A percentile compares a stretch with the other conserved stretches of the same genome.
phyloP scores from a whole-genome alignment of 2,797 vertebrate species.

The Pampus argenteus region DNA sequence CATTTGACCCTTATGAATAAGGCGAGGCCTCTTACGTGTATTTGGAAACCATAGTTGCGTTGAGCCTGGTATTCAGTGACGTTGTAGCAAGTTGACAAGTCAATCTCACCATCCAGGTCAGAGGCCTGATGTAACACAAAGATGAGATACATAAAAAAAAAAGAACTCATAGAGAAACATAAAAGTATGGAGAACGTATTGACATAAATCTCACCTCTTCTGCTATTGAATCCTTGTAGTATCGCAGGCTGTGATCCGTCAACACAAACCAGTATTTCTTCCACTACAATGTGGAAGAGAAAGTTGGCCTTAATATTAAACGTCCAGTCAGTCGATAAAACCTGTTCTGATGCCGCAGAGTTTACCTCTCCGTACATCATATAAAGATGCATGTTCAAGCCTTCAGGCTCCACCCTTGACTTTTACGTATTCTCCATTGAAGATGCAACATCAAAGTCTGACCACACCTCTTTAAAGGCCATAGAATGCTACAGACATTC shows the following conservation, averaged over 20 bases:
- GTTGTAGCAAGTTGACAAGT: constrained; percentile 85
- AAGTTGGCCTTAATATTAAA: neutral
- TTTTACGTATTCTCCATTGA: constrained; percentile 63
- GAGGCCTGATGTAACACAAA: constrained; percentile 77
- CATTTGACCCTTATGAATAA: neutral
- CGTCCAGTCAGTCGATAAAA: neutral
- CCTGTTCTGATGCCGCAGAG: constrained; percentile 1
- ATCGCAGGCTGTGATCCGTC: constrained; percentile 88
- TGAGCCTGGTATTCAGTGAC: constrained; percentile 89
- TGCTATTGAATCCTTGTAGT: constrained; percentile 89
- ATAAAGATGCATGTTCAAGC: constrained; percentile 37
- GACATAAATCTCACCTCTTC: constrained; percentile 81
- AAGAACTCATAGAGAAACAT: neutral
- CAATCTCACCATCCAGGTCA: constrained; percentile 88
- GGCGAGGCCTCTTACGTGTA: constrained; percentile 79
- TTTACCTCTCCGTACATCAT: neutral
- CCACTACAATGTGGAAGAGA: constrained; percentile 76
- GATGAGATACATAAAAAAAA: neutral
- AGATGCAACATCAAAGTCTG: constrained; percentile 69
- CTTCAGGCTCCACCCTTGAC: constrained; percentile 30
- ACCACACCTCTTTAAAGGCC: constrained; percentile 60
- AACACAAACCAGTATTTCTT: constrained; percentile 90
- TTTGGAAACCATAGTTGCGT: constrained; percentile 89
- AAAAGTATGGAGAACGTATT: neutral
- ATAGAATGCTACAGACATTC: constrained; percentile 20